Conservation (phyloP, 2,888 invertebrate species). For the Erebia aethiops region DNA sequence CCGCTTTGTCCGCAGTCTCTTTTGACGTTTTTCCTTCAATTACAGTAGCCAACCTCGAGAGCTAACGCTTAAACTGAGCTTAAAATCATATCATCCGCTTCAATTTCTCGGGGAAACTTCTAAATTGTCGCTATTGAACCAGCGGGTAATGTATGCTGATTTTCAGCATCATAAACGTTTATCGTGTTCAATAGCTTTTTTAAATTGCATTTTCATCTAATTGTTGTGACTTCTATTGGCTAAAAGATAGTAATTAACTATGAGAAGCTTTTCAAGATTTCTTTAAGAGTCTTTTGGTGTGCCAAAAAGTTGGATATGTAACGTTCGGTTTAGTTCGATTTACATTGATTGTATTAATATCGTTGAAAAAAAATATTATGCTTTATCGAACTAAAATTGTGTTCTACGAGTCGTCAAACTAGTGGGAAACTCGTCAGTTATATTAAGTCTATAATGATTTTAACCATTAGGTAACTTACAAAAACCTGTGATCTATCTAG, state of each 20-base stretch:
- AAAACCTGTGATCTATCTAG: no score
- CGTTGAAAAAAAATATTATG: no score
- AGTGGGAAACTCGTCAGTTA: no score
- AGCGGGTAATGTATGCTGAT: not conserved
- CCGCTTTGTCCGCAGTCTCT: not conserved
- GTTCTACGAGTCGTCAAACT: no score
- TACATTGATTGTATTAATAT: no score
- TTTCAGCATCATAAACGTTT: not conserved
- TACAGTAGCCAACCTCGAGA: not conserved
- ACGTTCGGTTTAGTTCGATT: no score
- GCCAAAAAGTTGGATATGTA: no score
- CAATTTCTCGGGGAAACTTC: slow-evolving; percentile 9
- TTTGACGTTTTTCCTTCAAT: not conserved
- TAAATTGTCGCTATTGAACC: not conserved
- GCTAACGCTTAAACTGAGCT: not conserved
- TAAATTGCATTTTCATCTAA: not conserved
- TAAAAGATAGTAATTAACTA: not conserved
- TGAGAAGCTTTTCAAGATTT: no score
- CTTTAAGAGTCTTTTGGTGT: no score
- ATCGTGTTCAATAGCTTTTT: not conserved
- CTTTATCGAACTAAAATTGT: no score
- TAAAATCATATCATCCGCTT: slow-evolving; percentile 7
- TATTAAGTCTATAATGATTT: no score
- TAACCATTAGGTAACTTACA: no score
- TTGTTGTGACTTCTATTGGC: not conserved